Conservation (phyloP, 2,888 invertebrate genomes). For the Cryptocephalus primarius region DNA sequence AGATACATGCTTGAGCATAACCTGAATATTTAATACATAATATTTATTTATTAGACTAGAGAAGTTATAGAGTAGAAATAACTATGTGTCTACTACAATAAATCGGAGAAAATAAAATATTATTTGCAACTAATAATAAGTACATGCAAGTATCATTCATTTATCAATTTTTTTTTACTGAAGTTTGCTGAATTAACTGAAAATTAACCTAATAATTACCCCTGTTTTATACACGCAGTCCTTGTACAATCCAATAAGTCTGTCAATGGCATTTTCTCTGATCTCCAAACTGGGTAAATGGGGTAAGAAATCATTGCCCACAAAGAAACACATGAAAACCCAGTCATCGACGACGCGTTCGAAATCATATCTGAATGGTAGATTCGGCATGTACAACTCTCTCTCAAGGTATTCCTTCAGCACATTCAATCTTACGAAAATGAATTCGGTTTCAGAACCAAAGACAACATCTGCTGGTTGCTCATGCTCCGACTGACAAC, state of each 20-base stretch:
- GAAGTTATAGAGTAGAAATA: too few species aligned
- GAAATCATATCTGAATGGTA: constrained; percentile 90
- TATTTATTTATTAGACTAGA: too few species aligned
- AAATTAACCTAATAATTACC: constrained; percentile 36
- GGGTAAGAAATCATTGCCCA: constrained; percentile 97
- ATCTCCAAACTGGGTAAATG: constrained; percentile 97
- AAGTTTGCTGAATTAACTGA: too few species aligned
- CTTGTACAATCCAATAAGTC: constrained; percentile 88
- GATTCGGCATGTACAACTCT: constrained; percentile 81
- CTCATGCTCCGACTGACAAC: constrained; percentile 35
- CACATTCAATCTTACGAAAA: constrained; percentile 87
- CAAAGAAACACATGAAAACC: constrained; percentile 99
- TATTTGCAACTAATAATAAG: too few species aligned
- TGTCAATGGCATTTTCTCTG: constrained; percentile 91
- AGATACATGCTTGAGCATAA: too few species aligned
- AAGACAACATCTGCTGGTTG: constrained; percentile 47
- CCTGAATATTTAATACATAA: too few species aligned
- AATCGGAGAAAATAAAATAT: too few species aligned
- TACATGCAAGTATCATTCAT: too few species aligned
- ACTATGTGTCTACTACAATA: too few species aligned
- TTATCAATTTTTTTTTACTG: too few species aligned
- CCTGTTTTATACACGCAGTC: constrained; percentile 88
- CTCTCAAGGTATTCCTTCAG: constrained; percentile 86
- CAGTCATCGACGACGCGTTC: constrained; percentile 96
- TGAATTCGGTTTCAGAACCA: constrained; percentile 71